Evolutionary conservation across 2,888 invertebrate species (phyloP), one percentile per base, ranked within the genome.

Genomic region (Microplitis deprimator): DNA sequence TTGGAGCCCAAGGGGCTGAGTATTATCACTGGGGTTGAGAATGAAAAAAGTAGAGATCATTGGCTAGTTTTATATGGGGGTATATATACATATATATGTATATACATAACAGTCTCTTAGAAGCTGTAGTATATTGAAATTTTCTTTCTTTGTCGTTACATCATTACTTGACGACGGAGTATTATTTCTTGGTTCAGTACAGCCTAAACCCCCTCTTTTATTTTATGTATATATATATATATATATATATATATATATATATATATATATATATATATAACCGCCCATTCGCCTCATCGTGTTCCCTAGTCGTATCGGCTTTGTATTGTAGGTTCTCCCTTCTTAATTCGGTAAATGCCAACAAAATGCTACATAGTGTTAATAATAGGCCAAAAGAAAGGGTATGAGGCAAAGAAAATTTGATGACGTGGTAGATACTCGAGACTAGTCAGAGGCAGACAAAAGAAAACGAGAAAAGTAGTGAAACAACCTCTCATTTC

Each of bases 291-390:
- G 69, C 41, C 39, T 60, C 50, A 50, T 59, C 70, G 29, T 20
- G 62, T 61, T 29, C 61, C 79, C 73, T 72, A 62, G 17, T n/a
- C 70, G 16, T 65, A 61, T 61, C 74, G 59, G 64, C 59, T 79
- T 76, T 73, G 75, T 67, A 59, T 16, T 61, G 29, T 50, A 39
- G 50, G 60, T 50, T 67, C 82, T 79, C 83, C 84, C 83, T 83
- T 81, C 85, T 87, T 87, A 88, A 88, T 88, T 88, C 87, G 82
- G 86, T 87, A 87, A 88, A 88, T 88, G 85, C 87, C 86, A 87
- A 84, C 85, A 85, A 87, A 88, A 87, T 85, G 85, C 84, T 87
- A 85, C 84, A 79, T 68, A 79, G 78, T 77, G 77, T 75, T 75
- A 74, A 77, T 79, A 80, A 81, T 81, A 79, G 82, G 65, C 40